Evolutionary conservation across 2,888 invertebrate genomes (phyloP).

Genomic region (Julus scanicus): DNA sequence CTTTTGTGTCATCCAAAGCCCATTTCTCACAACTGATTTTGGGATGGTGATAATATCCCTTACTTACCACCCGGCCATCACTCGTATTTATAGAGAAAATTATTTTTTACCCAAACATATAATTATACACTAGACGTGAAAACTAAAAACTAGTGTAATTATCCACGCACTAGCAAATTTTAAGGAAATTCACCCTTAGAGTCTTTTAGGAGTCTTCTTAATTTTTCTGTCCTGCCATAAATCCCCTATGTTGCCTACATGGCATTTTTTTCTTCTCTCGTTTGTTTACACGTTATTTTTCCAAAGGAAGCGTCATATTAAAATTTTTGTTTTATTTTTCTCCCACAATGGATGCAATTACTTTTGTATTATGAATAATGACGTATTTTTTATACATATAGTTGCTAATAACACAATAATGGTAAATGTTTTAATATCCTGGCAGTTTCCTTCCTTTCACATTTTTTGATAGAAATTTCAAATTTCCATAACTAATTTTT

Average conservation of each 20-base stretch:
- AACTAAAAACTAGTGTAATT: constrained; percentile 50
- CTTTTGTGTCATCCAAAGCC: constrained; percentile 43
- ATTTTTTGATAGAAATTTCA: not conserved
- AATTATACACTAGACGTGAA: constrained; percentile 37
- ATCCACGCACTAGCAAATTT: constrained; percentile 55
- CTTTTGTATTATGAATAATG: constrained; percentile 29
- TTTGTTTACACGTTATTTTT: constrained; percentile 28
- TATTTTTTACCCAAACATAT: constrained; percentile 34
- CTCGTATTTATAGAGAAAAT: constrained; percentile 45
- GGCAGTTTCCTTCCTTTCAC: constrained; percentile 25
- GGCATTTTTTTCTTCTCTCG: not conserved
- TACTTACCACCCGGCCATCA: constrained; percentile 2
- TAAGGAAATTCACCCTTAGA: not conserved
- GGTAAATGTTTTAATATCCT: not conserved
- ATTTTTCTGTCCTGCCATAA: not conserved
- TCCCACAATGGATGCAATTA: constrained; percentile 47
- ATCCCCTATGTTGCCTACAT: not conserved
- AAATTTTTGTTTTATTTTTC: constrained; percentile 30
- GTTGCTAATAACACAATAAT: constrained; percentile 40
- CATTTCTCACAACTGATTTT: constrained; percentile 28
- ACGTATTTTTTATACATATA: not conserved
- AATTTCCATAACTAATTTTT: not conserved
- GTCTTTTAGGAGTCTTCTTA: not conserved
- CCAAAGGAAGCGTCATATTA: constrained; percentile 32
- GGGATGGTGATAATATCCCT: constrained; percentile 21